phyloP scores from a whole-genome alignment of 1,140 invertebrate genomes.

The Drosophila navojoa region DNA sequence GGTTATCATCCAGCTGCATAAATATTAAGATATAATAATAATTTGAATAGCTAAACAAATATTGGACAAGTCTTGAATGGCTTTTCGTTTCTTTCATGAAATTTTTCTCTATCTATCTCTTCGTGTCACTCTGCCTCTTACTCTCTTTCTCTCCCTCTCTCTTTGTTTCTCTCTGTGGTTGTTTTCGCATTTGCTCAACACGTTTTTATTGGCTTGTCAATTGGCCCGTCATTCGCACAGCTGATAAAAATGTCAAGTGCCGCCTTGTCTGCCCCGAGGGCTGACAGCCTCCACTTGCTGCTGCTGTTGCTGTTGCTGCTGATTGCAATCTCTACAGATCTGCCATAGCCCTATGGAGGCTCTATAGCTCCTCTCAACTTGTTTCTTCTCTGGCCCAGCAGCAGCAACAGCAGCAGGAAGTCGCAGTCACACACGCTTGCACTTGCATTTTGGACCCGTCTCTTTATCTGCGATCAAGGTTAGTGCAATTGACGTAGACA shows the following conservation, averaged over 20 bases:
- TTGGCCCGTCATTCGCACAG: conserved; percentile 40
- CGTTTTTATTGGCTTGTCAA: conserved; percentile 51
- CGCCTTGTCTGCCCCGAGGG: conserved; percentile 52
- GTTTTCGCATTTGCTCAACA: conserved; percentile 39
- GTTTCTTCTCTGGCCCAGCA: conserved; percentile 22
- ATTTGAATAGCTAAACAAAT: conserved; percentile 38
- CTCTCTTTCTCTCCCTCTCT: background rate
- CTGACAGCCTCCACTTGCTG: conserved; percentile 56
- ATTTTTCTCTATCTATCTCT: background rate
- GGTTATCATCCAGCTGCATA: conserved; percentile 38
- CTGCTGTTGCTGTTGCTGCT: conserved; percentile 29
- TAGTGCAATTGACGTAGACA: conserved; percentile 64
- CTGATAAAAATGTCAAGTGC: conserved; percentile 75
- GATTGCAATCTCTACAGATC: conserved; percentile 71
- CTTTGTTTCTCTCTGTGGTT: background rate
- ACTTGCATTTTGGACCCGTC: conserved; percentile 28
- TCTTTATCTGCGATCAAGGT: conserved; percentile 50
- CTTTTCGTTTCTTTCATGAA: conserved; percentile 15
- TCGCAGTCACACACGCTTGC: conserved; percentile 43
- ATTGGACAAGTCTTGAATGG: conserved; percentile 37
- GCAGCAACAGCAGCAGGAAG: conserved; percentile 32
- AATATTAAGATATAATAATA: conserved; percentile 26
- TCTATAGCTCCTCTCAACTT: conserved; percentile 40
- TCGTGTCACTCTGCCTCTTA: background rate
- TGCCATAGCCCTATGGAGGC: conserved; percentile 51